Evolutionary conservation across 2,113 vertebrate species (phyloP), one percentile per base, ranked within the genome.

Genomic region (Cebus imitator): DNA sequence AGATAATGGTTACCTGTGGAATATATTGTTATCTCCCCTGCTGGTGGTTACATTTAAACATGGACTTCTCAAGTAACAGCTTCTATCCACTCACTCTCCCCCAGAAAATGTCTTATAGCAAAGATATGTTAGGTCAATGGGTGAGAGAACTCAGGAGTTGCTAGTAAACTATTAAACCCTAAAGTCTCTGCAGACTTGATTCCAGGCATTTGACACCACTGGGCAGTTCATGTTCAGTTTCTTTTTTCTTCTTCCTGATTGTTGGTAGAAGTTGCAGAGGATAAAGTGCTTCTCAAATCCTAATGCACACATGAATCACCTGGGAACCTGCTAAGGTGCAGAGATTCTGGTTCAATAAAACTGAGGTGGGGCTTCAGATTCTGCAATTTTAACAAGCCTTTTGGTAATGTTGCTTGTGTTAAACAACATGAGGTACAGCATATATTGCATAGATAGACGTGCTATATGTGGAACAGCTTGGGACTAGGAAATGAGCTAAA

Each of bases 371-470:
- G 4, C 23, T 82, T 85, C 57, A 30, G 27, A 21, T n/a, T 88
- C 66, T 91, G 10, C 32, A 64, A n/a, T 79, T 86, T 45, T 68
- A 40, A 30, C 27, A 68, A 0, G 8, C 3, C 16, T 14, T 40
- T 14, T 2, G 30, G 17, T 72, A 58, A 35, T 25, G 0, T 21
- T 6, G 16, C 3, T 35, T 17, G 14, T 37, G 8, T 32, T 35
- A 64, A 64, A 64, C 27, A 30, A 64, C 27, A 30, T 32, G 6
- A 64, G 32, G 61, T 64, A 32, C 27, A 64, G 61, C 61, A 64
- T 14, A 64, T 32, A 64, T 12, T 64, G 61, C 27, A 14, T 32
- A 64, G 61, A 64, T 6, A 64, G 9, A 5, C 9, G 18, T 23
- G 27, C 55, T 45, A 1, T 43, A 21, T 13, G 32, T 75, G 78